These are phyloP conservation scores for Rhynchomys soricoides DNA, from an alignment of 2,113 vertebrate species.

Conservation along the genomic window DNA sequence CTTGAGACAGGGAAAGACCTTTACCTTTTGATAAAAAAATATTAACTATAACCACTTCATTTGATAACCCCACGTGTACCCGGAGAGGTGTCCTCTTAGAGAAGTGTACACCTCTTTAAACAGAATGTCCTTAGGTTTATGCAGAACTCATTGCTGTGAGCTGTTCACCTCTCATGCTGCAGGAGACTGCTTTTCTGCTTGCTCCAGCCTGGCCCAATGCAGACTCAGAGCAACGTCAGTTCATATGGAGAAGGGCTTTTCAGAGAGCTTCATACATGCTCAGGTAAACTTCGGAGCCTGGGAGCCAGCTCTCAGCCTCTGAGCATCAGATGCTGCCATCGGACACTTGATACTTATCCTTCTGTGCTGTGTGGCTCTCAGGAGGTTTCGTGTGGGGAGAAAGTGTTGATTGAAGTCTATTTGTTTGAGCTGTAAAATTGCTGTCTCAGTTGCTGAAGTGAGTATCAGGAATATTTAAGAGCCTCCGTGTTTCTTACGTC, in stretches of 20 bases:
- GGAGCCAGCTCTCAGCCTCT: neutral
- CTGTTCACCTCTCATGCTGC: accelerated
- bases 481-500: too few species aligned
- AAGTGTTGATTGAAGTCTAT: neutral
- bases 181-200: neutral
- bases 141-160: neutral
- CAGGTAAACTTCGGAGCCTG: neutral
- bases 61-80: neutral
- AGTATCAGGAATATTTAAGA: neutral
- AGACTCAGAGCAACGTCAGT: too few species aligned
- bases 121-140: neutral
- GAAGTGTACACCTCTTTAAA: neutral
- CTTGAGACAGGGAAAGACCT: neutral
- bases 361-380: neutral
- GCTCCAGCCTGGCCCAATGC: neutral
- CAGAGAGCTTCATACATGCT: neutral
- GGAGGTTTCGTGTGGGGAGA: neutral
- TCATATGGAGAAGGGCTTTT: neutral
- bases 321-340: accelerated
- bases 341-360: neutral
- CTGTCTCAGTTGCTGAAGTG: neutral
- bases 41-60: neutral
- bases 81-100: neutral
- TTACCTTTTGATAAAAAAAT: neutral
- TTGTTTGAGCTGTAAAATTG: neutral